Percentiles rank a stretch among this genome's conserved stretches.
Evolutionary conservation across 2,888 invertebrate species (phyloP).

Genomic region (Brachypalpus laphriformis): DNA sequence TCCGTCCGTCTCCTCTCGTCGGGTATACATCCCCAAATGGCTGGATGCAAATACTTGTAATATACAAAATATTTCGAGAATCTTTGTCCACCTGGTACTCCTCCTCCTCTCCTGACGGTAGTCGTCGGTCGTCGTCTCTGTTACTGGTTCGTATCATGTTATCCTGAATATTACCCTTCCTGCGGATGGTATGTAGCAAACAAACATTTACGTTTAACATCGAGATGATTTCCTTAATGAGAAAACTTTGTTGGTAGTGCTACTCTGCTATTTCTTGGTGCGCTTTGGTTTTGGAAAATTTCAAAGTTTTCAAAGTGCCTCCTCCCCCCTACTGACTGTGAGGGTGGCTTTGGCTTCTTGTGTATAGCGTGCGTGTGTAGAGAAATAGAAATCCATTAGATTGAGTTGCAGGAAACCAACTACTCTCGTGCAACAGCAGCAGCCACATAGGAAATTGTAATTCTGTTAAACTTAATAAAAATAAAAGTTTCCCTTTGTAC

Average conservation of each 20-base stretch:
- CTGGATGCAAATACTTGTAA: conserved; percentile 48
- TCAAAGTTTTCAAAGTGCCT: conserved; percentile 34
- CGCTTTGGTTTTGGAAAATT: too few relatives aligned
- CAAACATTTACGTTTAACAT: conserved; percentile 65
- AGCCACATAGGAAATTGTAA: conserved; percentile 33
- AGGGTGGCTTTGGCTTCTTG: neutral
- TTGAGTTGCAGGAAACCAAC: conserved; percentile 31
- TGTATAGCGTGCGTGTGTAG: neutral
- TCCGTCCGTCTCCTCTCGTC: neutral
- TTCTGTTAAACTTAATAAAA: conserved; percentile 43
- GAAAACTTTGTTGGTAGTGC: conserved; percentile 63
- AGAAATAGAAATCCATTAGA: conserved; percentile 43
- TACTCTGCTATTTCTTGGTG: neutral
- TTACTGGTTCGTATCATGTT: neutral
- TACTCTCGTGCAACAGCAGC: neutral
- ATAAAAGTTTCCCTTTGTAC: conserved; percentile 3
- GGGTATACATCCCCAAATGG: neutral
- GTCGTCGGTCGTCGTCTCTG: neutral
- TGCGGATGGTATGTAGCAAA: conserved; percentile 10
- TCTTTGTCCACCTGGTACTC: neutral
- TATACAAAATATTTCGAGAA: conserved; percentile 27
- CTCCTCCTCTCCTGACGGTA: too few relatives aligned
- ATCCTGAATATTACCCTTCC: conserved; percentile 23
- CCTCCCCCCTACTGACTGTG: too few relatives aligned
- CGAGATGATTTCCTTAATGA: conserved; percentile 69